Evolutionary conservation across 2,888 invertebrate genomes (phyloP).

Genomic region (Flexamia atlantica): DNA sequence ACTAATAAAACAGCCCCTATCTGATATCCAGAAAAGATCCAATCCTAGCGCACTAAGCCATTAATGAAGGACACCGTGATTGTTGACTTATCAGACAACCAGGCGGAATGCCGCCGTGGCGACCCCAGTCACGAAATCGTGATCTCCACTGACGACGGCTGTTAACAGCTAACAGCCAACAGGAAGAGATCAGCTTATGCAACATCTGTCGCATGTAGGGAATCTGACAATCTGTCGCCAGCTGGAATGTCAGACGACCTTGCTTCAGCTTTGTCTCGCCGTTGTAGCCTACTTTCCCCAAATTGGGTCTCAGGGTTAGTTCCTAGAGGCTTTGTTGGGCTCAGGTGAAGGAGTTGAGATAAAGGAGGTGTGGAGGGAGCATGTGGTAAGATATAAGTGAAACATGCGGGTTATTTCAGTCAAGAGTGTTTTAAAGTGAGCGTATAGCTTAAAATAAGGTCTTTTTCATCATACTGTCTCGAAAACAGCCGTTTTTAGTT

Average conservation of each 20-base stretch:
- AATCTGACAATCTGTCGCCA: not conserved
- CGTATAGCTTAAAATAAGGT: too few relatives aligned
- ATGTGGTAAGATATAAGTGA: too few relatives aligned
- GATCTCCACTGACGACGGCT: not conserved
- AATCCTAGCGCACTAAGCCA: not conserved
- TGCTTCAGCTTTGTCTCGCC: not conserved
- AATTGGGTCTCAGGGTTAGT: conserved; percentile 40
- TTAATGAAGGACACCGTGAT: not conserved
- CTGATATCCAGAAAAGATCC: not conserved
- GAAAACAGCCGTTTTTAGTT: too few relatives aligned
- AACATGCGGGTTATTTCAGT: too few relatives aligned
- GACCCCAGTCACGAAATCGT: conserved; percentile 30
- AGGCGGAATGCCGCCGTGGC: not conserved
- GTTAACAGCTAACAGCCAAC: not conserved
- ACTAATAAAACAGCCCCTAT: not conserved
- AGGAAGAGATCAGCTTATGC: conserved; percentile 34
- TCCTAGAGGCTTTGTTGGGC: not conserved
- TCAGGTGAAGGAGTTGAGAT: not conserved
- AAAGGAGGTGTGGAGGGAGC: too few relatives aligned
- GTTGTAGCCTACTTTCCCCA: conserved; percentile 43
- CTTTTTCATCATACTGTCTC: too few relatives aligned
- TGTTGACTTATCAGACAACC: not conserved
- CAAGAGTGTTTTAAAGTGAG: too few relatives aligned
- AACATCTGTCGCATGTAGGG: not conserved
- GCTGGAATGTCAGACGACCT: conserved; percentile 32